phyloP scores from a whole-genome alignment of 2,797 vertebrate species.

The Acanthiza pusilla region DNA sequence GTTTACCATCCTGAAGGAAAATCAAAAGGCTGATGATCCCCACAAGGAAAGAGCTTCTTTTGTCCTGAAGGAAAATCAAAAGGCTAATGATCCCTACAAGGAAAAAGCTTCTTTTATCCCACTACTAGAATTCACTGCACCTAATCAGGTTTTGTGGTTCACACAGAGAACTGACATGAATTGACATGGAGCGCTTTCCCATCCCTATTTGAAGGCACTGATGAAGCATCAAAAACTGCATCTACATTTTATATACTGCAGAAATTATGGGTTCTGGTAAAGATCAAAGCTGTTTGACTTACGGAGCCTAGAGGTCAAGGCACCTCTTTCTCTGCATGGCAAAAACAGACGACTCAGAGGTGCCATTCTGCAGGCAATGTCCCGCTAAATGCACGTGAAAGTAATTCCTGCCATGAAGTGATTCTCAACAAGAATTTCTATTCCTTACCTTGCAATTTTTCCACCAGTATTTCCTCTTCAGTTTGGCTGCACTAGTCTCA shows the following conservation, averaged over 20 bases:
- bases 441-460: conserved; percentile 75
- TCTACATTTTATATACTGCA: background rate
- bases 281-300: background rate
- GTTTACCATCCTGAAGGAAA: background rate
- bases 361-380: background rate
- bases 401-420: background rate
- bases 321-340: background rate
- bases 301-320: background rate
- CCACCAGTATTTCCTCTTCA: conserved; percentile 79
- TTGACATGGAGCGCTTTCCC: background rate
- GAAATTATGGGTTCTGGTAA: background rate
- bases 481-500: conserved; percentile 75
- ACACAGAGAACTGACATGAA: background rate
- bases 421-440: background rate
- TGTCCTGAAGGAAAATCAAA: background rate
- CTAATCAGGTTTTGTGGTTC: background rate
- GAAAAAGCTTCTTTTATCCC: background rate
- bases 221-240: background rate
- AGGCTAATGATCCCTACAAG: background rate
- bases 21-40: background rate
- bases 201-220: background rate
- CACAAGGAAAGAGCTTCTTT: background rate
- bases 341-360: background rate
- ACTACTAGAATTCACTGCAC: background rate
- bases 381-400: background rate